Base-by-base conservation (phyloP, 2,113 vertebrate genomes). In the Copsychus sechellarum region DNA sequence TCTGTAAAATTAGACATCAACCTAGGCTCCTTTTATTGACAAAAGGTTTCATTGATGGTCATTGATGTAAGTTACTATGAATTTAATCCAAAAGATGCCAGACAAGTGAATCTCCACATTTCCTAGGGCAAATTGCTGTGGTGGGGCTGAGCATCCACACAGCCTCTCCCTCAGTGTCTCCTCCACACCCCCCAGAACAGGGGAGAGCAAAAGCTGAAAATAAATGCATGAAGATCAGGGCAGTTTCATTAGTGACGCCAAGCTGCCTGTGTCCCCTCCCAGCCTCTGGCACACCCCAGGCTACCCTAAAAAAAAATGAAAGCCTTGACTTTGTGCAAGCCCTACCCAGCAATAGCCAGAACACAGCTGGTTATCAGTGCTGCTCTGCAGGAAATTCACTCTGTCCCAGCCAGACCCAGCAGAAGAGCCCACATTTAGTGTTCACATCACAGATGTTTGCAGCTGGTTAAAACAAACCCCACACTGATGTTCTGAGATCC, bases 141-240 rank as follows among this genome's bases (percentile, higher is more conserved):
- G 12, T 70, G 45, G 18, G 28, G 8, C 29, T 81, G 43, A 83
- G 69, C 45, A 50, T 45, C 40, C 65, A 3, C 42, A 29, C 43
- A 66, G 38, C 48, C 1, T 0, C n/a, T 74, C 21, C 40, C 42
- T 47, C 60, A 8, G 21, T 7, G 31, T 28, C 20, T 48, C 6
- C 14, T 34, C 21, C 8, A 6, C 1, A 0, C 3, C 2, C n/a
- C 2, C 31, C 4, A 22, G 42, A 70, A 20, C 0, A 33, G 33
- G 10, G 7, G 10, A 38, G 15, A 57, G 19, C 19, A 51, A 56
- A 71, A 89, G 45, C 67, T 65, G 43, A 24, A 47, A 73, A 65
- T 38, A 21, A 1, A 0, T 5, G 14, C 28, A 11, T 47, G 0
- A 1, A 31, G 24, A 9, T 77, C 29, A 48, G n/a, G 13, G 33